Evolutionary conservation across 1,140 invertebrate genomes (phyloP).

Genomic region (Cyclina sinensis): DNA sequence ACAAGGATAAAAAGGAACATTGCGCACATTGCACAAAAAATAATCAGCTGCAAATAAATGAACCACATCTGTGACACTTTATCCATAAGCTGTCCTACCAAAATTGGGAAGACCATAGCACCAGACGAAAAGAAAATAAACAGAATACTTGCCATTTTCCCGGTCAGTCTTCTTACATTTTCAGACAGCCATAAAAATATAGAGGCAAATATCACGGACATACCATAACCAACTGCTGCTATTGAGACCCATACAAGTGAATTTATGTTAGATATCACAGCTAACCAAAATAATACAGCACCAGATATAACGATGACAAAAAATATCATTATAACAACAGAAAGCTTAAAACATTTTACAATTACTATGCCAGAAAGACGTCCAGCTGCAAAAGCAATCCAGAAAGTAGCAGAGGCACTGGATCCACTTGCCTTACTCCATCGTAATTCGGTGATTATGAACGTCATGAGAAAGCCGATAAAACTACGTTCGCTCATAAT

Average conservation of each 20-base stretch:
- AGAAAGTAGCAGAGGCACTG: conserved; percentile 13
- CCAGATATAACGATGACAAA: conserved; percentile 3
- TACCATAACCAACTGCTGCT: conserved; percentile 31
- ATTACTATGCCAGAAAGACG: conserved; percentile 48
- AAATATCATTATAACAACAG: conserved; percentile 31
- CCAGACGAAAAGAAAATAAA: conserved; percentile 43
- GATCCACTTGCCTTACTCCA: conserved; percentile 39
- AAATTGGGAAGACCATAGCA: conserved; percentile 41
- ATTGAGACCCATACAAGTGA: conserved; percentile 20
- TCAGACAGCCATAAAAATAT: conserved; percentile 58
- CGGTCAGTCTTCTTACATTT: conserved; percentile 40
- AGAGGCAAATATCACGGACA: conserved; percentile 62
- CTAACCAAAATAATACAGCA: conserved; percentile 20
- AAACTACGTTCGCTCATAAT: conserved; percentile 43
- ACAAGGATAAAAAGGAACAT: conserved; percentile 5
- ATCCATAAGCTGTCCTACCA: conserved; percentile 48
- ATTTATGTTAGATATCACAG: conserved; percentile 37
- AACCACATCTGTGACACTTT: conserved; percentile 59
- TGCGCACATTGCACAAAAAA: background rate
- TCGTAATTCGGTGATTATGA: conserved; percentile 8
- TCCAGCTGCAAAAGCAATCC: conserved; percentile 50
- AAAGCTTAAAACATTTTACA: conserved; percentile 15
- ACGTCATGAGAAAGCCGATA: conserved; percentile 54
- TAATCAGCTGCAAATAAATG: conserved; percentile 39
- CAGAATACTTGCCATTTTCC: conserved; percentile 54